A percentile compares a stretch with the other conserved stretches of the same genome.
phyloP scores from a whole-genome alignment of 2,888 invertebrate species.

The Limnephilus rhombicus region DNA sequence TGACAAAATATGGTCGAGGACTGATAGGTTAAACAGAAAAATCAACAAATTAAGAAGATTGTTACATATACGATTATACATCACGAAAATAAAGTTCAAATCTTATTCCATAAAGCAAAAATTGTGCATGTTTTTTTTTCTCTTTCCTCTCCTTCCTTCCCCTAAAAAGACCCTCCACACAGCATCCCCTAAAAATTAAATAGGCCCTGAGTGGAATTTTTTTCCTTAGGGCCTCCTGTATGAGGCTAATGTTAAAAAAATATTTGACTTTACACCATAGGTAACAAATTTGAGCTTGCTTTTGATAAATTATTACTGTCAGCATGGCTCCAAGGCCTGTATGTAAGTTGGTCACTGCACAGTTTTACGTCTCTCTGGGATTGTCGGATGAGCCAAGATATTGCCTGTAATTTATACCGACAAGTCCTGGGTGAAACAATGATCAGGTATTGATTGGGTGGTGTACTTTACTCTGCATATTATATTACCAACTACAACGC shows the following conservation, averaged over 20 bases:
- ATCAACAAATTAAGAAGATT: not conserved
- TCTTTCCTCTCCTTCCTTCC: no score
- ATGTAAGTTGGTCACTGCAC: not conserved
- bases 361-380: not conserved
- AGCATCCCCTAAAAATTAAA: no score
- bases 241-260: no score
- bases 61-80: no score
- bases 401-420: not conserved
- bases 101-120: not conserved
- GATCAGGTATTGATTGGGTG: not conserved
- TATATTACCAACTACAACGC: not conserved
- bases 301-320: not conserved
- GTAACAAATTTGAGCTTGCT: not conserved
- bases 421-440: constrained; percentile 28
- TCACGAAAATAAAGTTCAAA: not conserved
- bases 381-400: constrained; percentile 24
- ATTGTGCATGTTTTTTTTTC: not conserved
- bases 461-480: not conserved
- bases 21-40: no score
- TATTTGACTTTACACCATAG: not conserved
- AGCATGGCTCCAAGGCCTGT: not conserved
- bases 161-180: no score
- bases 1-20: no score
- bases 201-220: no score
- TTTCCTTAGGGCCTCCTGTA: no score